Percentiles rank a stretch among this genome's conserved stretches.
These are phyloP conservation scores for Brachionus rubens DNA, from an alignment of 1,140 invertebrate species.

Conservation along the genomic window DNA sequence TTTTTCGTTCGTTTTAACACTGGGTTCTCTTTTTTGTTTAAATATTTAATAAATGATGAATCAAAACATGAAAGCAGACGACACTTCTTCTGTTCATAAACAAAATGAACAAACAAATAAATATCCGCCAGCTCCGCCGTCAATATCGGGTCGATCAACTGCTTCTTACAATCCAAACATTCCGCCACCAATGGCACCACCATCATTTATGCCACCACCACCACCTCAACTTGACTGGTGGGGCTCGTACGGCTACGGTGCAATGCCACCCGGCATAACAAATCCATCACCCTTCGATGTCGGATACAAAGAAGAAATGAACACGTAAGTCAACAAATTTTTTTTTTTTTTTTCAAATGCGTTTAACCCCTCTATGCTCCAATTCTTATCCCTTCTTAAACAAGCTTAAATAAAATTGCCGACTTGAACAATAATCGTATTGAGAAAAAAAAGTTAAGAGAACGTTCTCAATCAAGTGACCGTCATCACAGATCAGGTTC, in stretches of 20 bases:
- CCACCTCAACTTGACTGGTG: constrained; percentile 1
- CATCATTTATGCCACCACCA: constrained; percentile 1
- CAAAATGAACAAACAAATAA: neutral
- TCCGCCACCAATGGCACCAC: neutral
- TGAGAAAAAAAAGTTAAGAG: neutral
- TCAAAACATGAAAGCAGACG: too few species aligned
- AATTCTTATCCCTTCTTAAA: neutral
- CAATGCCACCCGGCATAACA: neutral
- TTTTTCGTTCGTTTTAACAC: too few species aligned
- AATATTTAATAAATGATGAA: too few species aligned
- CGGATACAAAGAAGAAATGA: neutral
- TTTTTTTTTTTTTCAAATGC: neutral
- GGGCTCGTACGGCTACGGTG: neutral
- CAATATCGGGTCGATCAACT: constrained; percentile 1
- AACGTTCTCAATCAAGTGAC: neutral
- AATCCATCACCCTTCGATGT: neutral
- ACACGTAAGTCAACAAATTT: neutral
- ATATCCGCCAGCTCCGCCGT: neutral
- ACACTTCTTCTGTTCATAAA: too few species aligned
- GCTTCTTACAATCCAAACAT: constrained; percentile 11
- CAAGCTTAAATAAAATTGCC: neutral
- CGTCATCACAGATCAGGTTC: neutral
- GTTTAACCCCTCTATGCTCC: neutral
- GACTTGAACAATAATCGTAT: neutral
- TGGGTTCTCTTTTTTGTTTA: too few species aligned